A percentile compares a stretch with the other conserved stretches of the same genome.
phyloP scores from a whole-genome alignment of 2,888 invertebrate genomes.

The Horisme vitalbata region DNA sequence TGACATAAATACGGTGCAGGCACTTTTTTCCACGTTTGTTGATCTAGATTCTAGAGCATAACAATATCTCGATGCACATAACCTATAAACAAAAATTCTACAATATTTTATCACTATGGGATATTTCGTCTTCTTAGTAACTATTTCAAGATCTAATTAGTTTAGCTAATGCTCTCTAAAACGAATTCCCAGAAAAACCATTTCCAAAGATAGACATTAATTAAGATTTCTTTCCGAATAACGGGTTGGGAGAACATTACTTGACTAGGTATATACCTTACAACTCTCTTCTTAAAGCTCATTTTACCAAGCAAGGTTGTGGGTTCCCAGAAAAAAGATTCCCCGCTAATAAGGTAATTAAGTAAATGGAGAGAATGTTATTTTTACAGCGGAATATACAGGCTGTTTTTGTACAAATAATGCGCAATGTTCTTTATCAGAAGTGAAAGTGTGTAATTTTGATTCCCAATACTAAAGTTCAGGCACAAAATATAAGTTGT shows the following conservation, averaged over 20 bases:
- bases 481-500: too few relatives aligned
- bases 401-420: neutral
- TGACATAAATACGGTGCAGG: too few relatives aligned
- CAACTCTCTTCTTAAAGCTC: neutral
- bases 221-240: constrained; percentile 16
- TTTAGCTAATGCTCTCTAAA: neutral
- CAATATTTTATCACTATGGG: too few relatives aligned
- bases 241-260: constrained; percentile 8
- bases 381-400: neutral
- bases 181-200: neutral
- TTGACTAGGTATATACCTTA: constrained; percentile 3
- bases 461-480: too few relatives aligned
- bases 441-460: too few relatives aligned
- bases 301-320: constrained; percentile 4
- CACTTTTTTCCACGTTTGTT: too few relatives aligned
- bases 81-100: too few relatives aligned
- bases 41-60: too few relatives aligned
- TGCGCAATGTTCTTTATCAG: too few relatives aligned
- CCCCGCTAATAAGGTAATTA: constrained; percentile 12
- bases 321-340: constrained; percentile 5
- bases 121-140: too few relatives aligned
- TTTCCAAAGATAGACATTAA: constrained; percentile 10
- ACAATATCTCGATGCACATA: too few relatives aligned
- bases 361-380: constrained; percentile 8
- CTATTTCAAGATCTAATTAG: too few relatives aligned